Base-by-base conservation (phyloP, 2,888 invertebrate species). In the Hoplodrina blanda region DNA sequence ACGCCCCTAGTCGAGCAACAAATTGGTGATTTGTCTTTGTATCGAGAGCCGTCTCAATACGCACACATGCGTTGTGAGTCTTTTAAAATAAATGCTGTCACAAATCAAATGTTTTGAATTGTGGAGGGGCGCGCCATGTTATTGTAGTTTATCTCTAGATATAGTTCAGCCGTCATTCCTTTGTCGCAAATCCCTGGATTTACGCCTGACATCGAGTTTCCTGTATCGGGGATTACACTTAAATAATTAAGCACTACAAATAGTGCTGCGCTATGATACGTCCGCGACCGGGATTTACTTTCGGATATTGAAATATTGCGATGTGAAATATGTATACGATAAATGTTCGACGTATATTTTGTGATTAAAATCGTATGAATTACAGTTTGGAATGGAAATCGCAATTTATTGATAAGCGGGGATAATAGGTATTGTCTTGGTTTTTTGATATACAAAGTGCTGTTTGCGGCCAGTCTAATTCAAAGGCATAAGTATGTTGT, bases 161-260 rank as follows among this genome's bases (percentile, higher is more conserved):
- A 69, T 69, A 73, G 78, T 78, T 82, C 17, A 49, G 54, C 61
- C 53, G 49, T 78, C 74, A 78, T 80, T 71, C 73, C 76, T 74
- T 69, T 70, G 77, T 79, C 71, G 50, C 73, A 76, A 76, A 82
- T 71, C 81, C 80, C 37, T 49, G 69, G 72, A 65, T 84, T 67
- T 74, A 76, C 44, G 46, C 65, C 61, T 69, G 78, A 70, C 78
- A 71, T 67, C 71, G 17, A 66, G 67, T 62, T 69, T 62, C 66
- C 80, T 79, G 81, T 80, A 84, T 82, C 72, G 65, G 67, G 82
- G 74, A 86, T 87, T 80, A 85, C 62, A 69, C 56, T 79, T 83
- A 78, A 87, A 87, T 87, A 84, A 87, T 87, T 82, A 81, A 83
- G 73, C 61, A 68, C 64, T 55, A 15, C 41, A 59, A 73, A 76